A percentile compares a stretch with the other conserved stretches of the same genome.
phyloP scores from a whole-genome alignment of 1,140 invertebrate species.

The Maconellicoccus hirsutus region DNA sequence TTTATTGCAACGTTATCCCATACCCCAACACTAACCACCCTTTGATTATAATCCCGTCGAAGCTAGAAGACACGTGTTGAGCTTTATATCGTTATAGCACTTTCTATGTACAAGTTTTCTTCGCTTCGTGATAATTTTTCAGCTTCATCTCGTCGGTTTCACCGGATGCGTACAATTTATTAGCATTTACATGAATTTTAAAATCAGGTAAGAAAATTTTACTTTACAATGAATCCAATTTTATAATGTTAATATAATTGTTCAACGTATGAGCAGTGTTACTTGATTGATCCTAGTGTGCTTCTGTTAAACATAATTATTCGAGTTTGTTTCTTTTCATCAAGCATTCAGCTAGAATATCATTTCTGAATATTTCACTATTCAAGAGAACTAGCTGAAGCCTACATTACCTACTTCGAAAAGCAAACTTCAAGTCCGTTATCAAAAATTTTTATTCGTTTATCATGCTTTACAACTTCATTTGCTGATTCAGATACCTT shows the following conservation, averaged over 20 bases:
- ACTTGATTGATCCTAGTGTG: neutral
- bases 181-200: neutral
- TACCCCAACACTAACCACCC: conserved; percentile 14
- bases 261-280: neutral
- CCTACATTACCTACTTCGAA: no score
- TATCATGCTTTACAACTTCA: no score
- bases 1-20: conserved; percentile 1
- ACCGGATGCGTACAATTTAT: neutral
- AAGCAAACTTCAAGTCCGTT: no score
- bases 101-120: neutral
- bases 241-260: neutral
- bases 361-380: no score
- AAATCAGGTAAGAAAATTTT: neutral
- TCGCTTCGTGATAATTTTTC: neutral
- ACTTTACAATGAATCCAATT: neutral
- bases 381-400: no score
- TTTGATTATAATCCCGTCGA: conserved; percentile 18
- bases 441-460: no score
- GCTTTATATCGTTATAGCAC: neutral
- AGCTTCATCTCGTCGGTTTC: neutral
- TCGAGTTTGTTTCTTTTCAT: neutral
- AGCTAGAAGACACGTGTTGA: conserved; percentile 19
- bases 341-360: neutral
- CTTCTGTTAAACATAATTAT: neutral
- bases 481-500: no score